phyloP scores from a whole-genome alignment of 1,140 invertebrate species.

The Delia radicum region DNA sequence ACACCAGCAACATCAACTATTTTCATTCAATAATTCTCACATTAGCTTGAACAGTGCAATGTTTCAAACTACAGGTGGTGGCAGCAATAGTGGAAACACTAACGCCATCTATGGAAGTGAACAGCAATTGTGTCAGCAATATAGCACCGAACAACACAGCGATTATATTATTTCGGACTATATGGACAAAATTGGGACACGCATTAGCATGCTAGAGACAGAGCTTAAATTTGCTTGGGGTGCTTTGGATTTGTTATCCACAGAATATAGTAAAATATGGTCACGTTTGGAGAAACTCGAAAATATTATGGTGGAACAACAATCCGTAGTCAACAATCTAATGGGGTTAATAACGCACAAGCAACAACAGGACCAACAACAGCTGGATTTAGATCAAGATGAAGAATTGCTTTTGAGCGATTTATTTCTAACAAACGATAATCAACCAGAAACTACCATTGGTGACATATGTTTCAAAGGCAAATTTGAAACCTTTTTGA shows the following conservation, averaged over 20 bases:
- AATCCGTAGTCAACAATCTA: conserved; percentile 85
- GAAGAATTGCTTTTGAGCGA: conserved; percentile 32
- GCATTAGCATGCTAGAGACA: conserved; percentile 82
- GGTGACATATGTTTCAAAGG: neutral
- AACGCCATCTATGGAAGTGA: conserved; percentile 45
- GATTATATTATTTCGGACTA: conserved; percentile 80
- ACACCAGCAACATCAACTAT: neutral
- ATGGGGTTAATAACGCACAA: conserved; percentile 70
- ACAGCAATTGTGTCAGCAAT: conserved; percentile 44
- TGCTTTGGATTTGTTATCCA: conserved; percentile 83
- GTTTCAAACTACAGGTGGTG: neutral
- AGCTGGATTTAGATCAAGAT: conserved; percentile 40
- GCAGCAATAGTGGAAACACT: neutral
- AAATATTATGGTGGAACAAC: conserved; percentile 83
- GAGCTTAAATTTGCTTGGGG: conserved; percentile 90
- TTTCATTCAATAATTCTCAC: neutral
- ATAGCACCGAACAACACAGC: conserved; percentile 50
- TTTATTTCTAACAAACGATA: neutral
- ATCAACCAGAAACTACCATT: neutral
- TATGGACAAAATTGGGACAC: conserved; percentile 84
- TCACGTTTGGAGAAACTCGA: conserved; percentile 89
- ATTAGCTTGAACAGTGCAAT: neutral
- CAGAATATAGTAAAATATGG: conserved; percentile 94
- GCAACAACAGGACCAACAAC: conserved; percentile 42
- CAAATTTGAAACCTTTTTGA: neutral